These are phyloP conservation scores for Brachionus plicatilis DNA, from an alignment of 1,140 invertebrate genomes.

Conservation along the genomic window DNA sequence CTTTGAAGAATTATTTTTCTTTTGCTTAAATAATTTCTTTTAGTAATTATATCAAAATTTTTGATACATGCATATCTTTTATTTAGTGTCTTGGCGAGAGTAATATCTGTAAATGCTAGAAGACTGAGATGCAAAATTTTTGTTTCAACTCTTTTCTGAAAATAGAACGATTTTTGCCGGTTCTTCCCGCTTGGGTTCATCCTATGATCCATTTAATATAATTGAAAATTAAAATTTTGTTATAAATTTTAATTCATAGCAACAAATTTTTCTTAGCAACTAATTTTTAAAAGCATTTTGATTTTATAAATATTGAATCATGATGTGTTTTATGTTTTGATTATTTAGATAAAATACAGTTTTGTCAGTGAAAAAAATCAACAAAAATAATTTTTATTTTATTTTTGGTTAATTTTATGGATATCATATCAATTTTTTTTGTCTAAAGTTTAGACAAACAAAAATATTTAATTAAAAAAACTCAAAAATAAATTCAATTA, in stretches of 20 bases:
- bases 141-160: background rate
- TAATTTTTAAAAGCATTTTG: background rate
- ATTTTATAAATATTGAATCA: background rate
- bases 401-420: no score
- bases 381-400: no score
- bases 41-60: background rate
- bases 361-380: no score
- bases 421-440: no score
- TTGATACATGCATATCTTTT: conserved; percentile 9
- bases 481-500: no score
- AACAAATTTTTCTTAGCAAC: background rate
- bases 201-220: background rate
- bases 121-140: background rate
- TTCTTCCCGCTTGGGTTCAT: background rate
- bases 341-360: no score
- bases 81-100: background rate
- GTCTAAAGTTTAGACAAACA: no score
- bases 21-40: background rate
- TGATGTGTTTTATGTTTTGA: no score
- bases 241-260: background rate
- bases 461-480: no score
- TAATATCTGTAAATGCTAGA: background rate
- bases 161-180: background rate
- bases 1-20: background rate
- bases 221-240: background rate